Conservation (phyloP, 35 echinoderm and acorn worm genomes). For the Acanthaster planci region DNA sequence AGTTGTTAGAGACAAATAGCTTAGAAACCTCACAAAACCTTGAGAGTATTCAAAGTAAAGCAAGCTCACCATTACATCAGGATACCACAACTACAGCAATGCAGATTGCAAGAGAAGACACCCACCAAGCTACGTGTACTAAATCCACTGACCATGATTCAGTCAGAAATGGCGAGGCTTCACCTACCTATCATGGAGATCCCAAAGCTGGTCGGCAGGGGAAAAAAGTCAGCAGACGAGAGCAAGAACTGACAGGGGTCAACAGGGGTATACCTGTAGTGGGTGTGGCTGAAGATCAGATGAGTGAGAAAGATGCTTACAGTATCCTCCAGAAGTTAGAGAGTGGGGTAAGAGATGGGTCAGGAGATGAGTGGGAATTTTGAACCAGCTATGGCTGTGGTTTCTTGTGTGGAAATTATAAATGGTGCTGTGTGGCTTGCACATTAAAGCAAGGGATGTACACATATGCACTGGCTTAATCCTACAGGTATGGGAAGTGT, state of each 20-base stretch:
- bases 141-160: neutral
- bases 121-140: neutral
- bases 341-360: slow-evolving; percentile 44
- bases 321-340: slow-evolving; percentile 45
- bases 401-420: neutral
- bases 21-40: neutral
- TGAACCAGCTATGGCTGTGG: neutral
- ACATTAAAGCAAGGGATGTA: no score
- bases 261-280: neutral
- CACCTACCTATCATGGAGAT: neutral
- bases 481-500: no score
- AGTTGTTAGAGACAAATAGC: neutral
- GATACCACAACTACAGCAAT: neutral
- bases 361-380: slow-evolving; percentile 47
- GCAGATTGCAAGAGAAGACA: neutral
- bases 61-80: neutral
- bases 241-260: neutral
- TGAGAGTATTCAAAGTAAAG: neutral
- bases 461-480: no score
- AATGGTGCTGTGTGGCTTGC: no score
- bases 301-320: slow-evolving; percentile 8
- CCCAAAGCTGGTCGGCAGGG: neutral
- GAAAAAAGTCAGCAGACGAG: slow-evolving; percentile 30
- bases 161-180: neutral
- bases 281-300: neutral